Conservation (phyloP, 2,888 invertebrate genomes). For the Acanthopleura granulata region DNA sequence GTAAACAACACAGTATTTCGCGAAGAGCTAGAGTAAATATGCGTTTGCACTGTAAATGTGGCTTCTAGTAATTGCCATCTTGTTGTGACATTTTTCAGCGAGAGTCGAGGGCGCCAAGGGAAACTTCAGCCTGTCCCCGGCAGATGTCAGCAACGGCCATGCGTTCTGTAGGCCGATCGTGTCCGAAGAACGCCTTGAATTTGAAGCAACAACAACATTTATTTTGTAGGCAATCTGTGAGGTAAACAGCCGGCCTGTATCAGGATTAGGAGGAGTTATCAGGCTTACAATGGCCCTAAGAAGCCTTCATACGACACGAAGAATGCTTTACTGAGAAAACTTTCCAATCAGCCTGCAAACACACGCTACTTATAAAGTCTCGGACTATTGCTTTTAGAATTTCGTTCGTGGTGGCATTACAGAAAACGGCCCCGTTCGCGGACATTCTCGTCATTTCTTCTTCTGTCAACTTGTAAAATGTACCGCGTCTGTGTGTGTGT, state of each 20-base stretch:
- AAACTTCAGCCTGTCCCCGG: neutral
- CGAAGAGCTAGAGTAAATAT: constrained; percentile 15
- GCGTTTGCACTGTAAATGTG: constrained; percentile 16
- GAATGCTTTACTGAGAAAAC: constrained; percentile 1
- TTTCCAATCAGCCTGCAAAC: constrained; percentile 12
- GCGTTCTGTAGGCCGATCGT: neutral
- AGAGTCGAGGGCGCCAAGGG: neutral
- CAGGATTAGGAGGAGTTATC: constrained; percentile 3
- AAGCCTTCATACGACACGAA: neutral
- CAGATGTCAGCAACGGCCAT: neutral
- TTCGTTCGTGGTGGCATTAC: neutral
- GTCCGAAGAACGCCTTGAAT: neutral
- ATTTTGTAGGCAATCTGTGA: neutral
- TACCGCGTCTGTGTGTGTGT: neutral
- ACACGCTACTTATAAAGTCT: neutral
- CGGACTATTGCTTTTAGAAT: constrained; percentile 7
- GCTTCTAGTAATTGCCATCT: constrained; percentile 15
- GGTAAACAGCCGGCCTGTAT: constrained; percentile 8
- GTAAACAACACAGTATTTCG: constrained; percentile 18
- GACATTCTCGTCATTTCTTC: constrained; percentile 10
- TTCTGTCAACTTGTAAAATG: constrained; percentile 14
- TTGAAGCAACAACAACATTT: neutral
- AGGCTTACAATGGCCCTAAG: constrained; percentile 6
- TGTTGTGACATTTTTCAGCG: constrained; percentile 15
- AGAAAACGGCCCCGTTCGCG: neutral